Percentiles rank a stretch among this genome's conserved stretches.
phyloP scores from a whole-genome alignment of 2,797 vertebrate species.

The Danio kyathit region DNA sequence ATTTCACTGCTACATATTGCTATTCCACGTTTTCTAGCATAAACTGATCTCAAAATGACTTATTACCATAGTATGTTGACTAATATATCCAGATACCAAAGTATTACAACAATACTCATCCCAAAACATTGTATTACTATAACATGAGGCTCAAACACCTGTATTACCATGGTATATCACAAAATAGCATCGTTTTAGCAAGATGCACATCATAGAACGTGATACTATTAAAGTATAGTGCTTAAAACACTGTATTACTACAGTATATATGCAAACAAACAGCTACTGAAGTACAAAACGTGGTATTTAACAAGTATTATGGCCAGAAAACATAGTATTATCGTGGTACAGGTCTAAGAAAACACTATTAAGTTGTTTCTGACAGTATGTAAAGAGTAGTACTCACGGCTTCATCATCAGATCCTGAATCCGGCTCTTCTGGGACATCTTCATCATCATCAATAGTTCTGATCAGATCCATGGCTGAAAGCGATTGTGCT shows the following conservation, averaged over 20 bases:
- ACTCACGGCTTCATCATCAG: conserved; percentile 82
- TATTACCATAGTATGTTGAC: no score
- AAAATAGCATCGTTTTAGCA: background rate
- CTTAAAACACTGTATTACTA: background rate
- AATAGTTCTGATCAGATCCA: conserved; percentile 87
- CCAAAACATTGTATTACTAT: no score
- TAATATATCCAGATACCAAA: no score
- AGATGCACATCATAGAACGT: background rate
- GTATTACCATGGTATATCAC: background rate
- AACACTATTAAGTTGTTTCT: no score
- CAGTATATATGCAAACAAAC: background rate
- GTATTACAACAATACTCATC: no score
- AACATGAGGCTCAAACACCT: no score
- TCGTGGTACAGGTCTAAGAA: no score
- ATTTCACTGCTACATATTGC: no score
- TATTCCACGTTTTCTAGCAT: no score
- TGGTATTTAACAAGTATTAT: background rate
- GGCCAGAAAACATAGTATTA: background rate
- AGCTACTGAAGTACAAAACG: background rate
- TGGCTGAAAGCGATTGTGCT: conserved; percentile 74
- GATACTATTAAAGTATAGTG: background rate
- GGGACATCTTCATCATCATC: conserved; percentile 84
- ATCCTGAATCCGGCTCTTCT: conserved; percentile 79
- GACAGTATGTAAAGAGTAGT: no score
- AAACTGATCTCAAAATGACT: no score